Evolutionary conservation across 2,888 invertebrate species (phyloP), one percentile per base, ranked within the genome.

Genomic region (Diaphora mendica): DNA sequence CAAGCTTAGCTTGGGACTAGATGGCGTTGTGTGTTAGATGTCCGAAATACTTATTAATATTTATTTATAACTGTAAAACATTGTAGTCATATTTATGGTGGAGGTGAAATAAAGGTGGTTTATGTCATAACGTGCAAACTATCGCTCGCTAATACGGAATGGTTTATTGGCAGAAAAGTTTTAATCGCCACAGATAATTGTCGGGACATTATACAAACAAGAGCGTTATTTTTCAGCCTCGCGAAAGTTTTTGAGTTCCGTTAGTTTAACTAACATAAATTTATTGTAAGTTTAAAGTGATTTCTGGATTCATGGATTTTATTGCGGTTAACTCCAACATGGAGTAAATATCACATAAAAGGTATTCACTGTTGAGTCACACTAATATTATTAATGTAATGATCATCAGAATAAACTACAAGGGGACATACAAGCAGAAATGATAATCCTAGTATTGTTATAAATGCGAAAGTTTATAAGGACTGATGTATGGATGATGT

Each of bases 221-320:
- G 75, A 76, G 70, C 76, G 74, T 72, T 75, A 68, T 73, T 78
- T 72, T 72, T 68, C 26, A 72, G 78, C 72, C 69, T 73, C 17
- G n/a, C 2, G 74, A 72, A 80, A 80, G 55, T 76, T 78, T 7
- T 77, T 17, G 44, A 44, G 23, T 51, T 51, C 23, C 9, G 23
- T 51, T 51, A 9, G 23, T 51, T 51, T 51, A 7, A 51, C 23
- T 23, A 51, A 51, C 51, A 51, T 51, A 23, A 51, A 51, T 51
- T 51, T 51, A 23, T 9, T 51, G 51, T 51, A 51, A 23, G 3
- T 51, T 51, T 51, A 23, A 7, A 20, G 48, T 51, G 48, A 51
- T 51, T 51, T 3, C 48, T 23, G 20, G 8, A 7, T 23, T 51
- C 20, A 23, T 51, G 4, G 13, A 44, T 51, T 51, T 51, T 20